Evolutionary conservation across 1,140 invertebrate genomes (phyloP), one percentile per base, ranked within the genome.

Genomic region (Calliphora vicina): DNA sequence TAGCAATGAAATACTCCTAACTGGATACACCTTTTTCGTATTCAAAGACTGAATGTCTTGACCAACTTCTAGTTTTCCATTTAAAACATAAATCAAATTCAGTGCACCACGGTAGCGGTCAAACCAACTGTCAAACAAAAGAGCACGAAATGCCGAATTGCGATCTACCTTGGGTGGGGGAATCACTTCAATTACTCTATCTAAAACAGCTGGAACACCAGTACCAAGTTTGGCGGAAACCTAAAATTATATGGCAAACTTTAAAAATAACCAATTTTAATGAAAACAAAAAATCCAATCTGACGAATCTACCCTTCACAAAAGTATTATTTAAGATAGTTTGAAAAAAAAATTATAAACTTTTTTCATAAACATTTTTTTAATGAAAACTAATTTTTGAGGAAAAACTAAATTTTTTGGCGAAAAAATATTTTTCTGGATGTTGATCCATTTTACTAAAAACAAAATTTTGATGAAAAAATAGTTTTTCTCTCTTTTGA

Each of bases 121-220:
- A 91, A 95, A 99, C 96, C 97, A 98, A 72, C 96, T 97, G 90
- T 99, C 98, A 92, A 99, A 99, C 71, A 99, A 91, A 23, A 99
- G 91, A 0, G 95, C 96, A 89, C 94, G 94, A 67, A 99, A 94
- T 25, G 94, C 92, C 26, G 92, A 92, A 10, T 93, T 86, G 83
- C 92, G 89, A 81, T 92, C 85, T 6, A 93, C 94, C 23, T 88
- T 84, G 5, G 98, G 98, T 43, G 94, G 92, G 57, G 97, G 97
- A 87, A 99, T 94, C 89, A 91, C 92, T 85, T 95, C 92, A 80
- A 99, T 93, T 9, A 99, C 92, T 12, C 94, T 93, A 88, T 96
- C 90, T 43, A 99, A 86, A 20, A 99, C 91, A 83, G 95, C 91
- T 23, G 94, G 92, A 1, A 99, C 93, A 50, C 97, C 97, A 74